Evolutionary conservation across 2,797 vertebrate genomes (phyloP).

Genomic region (Falco concolor): DNA sequence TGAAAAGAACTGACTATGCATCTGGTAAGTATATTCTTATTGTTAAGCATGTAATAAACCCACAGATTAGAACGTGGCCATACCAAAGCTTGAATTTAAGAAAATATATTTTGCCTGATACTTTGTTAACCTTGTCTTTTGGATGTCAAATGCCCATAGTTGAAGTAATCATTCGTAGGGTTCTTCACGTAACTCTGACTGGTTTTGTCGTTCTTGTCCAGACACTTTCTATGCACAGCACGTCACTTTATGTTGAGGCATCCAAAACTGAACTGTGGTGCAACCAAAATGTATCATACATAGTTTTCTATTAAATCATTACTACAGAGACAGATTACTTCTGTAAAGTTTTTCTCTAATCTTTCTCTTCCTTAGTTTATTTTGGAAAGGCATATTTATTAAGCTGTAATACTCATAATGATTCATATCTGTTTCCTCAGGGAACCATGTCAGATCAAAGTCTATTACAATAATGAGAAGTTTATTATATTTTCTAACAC

Average conservation of each 20-base stretch:
- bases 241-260: not conserved
- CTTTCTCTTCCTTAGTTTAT: not conserved
- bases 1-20: not conserved
- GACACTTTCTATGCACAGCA: not conserved
- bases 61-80: not conserved
- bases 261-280: not conserved
- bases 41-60: not conserved
- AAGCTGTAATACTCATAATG: not conserved
- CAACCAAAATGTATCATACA: not conserved
- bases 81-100: not conserved
- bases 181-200: not conserved
- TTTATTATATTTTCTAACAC: constrained; percentile 28
- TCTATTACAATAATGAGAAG: not conserved
- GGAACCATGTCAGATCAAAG: not conserved
- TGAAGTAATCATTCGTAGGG: not conserved
- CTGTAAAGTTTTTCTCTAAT: not conserved
- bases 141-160: not conserved
- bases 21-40: not conserved
- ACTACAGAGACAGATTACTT: not conserved
- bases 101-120: not conserved
- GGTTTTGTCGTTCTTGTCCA: not conserved
- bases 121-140: not conserved
- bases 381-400: constrained; percentile 29
- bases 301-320: not conserved
- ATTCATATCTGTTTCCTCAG: constrained; percentile 13